Percentiles rank a stretch among this genome's conserved stretches.
phyloP scores from a whole-genome alignment of 2,113 vertebrate species.

The Pygathrix nemaeus region DNA sequence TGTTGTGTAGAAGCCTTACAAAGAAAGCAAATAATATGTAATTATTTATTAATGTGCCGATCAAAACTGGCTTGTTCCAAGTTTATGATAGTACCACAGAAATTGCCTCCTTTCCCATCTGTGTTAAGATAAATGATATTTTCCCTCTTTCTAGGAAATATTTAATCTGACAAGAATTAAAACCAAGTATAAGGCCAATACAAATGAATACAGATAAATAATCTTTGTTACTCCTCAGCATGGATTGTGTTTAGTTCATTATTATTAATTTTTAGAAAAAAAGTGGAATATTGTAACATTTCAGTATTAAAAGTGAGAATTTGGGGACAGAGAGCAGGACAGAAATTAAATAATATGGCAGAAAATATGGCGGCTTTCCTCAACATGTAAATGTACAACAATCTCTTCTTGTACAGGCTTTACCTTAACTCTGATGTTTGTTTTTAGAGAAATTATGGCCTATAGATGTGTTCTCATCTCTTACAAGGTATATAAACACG shows the following conservation, averaged over 20 bases:
- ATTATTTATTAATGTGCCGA: not conserved
- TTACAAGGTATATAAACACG: not conserved
- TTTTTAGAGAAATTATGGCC: not conserved
- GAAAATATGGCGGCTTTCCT: not conserved
- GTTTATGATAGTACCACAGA: not conserved
- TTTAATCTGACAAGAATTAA: not conserved
- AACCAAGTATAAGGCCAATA: not conserved
- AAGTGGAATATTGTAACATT: not conserved
- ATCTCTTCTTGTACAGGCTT: not conserved
- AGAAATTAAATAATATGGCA: not conserved
- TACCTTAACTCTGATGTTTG: not conserved
- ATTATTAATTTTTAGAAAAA: not conserved
- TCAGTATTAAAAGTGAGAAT: not conserved
- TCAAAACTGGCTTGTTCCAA: not conserved
- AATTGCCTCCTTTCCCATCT: not conserved
- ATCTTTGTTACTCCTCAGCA: not conserved
- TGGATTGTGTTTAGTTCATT: constrained; percentile 7
- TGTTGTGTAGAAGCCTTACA: not conserved
- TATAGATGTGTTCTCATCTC: not conserved
- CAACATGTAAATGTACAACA: not conserved
- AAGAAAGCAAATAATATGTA: not conserved
- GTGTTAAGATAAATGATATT: not conserved
- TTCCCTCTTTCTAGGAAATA: constrained; percentile 20
- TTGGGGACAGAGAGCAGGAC: not conserved
- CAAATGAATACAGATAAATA: not conserved